Base-by-base conservation (phyloP, 2,888 invertebrate genomes). In the Oxycera nigricornis region DNA sequence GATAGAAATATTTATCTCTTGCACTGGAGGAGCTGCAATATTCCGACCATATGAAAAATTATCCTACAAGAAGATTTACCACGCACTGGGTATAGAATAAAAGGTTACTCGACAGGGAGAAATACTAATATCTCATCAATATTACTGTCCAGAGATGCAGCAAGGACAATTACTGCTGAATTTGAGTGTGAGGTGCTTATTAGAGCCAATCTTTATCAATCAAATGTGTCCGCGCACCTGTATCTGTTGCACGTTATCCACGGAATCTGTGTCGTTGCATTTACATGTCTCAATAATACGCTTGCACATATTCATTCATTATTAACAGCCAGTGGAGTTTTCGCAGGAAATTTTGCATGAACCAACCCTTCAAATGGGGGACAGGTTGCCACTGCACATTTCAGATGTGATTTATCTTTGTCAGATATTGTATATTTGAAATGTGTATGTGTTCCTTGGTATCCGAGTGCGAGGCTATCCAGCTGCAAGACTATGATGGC, bases 331-430 rank as follows among this genome's bases (percentile, higher is more conserved):
- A 22, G 30, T 17, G 17, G 17, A 20, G 20, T 26, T 17, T 20
- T 52, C 35, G 70, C 35, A 24, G 30, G 20, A 20, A 28, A 2
- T 30, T 70, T 52, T 20, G 70, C 70, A 31, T 35, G 35, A 35
- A 31, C 35, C 31, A 70, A 46, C 55, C 70, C 70, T 70, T 70
- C 55, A 31, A 22, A 20, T 31, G 22, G 70, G 20, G 17, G 46
- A 22, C 28, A 22, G 68, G 6, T 7, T 70, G 70, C 52, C 70
- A 52, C 70, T 20, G 55, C 55, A 28, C 22, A 35, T 52, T 52
- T 52, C 20, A 20, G 6, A 55, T 52, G 70, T 70, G 70, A 70
- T 70, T 70, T 70, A 70, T 70, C 70, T 70, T 55, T 70, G 70
- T 70, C 70, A 70, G 70, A 3, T n/a, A n/a, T n/a, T n/a, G n/a